Conservation (phyloP, 2,888 invertebrate genomes). For the Prosapia bicincta region DNA sequence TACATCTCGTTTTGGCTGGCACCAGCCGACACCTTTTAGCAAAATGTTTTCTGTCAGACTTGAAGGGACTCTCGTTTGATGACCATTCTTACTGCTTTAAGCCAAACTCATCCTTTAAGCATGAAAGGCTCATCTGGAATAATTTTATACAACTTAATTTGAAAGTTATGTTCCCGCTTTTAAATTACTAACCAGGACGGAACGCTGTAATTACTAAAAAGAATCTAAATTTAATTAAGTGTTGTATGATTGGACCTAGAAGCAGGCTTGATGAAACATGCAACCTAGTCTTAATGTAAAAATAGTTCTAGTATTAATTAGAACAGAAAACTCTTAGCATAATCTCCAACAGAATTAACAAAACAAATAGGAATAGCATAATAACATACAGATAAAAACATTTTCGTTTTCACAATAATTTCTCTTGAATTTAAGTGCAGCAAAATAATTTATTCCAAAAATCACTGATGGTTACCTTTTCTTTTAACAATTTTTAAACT, state of each 20-base stretch:
- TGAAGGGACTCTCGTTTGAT: not conserved
- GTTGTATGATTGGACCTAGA: not conserved
- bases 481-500: too few relatives aligned
- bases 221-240: not conserved
- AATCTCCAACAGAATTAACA: not conserved
- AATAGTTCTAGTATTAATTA: not conserved
- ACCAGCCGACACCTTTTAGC: not conserved
- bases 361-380: too few relatives aligned
- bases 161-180: not conserved
- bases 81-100: not conserved
- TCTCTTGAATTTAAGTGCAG: too few relatives aligned
- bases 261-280: not conserved
- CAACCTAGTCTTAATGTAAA: not conserved
- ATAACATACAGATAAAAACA: too few relatives aligned
- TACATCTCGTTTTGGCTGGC: not conserved
- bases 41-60: not conserved
- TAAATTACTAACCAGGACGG: not conserved
- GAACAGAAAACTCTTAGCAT: not conserved
- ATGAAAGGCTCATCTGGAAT: not conserved
- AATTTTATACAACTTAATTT: conserved; percentile 2
- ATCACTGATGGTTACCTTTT: too few relatives aligned
- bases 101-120: not conserved
- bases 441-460: too few relatives aligned
- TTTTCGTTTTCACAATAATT: too few relatives aligned
- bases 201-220: not conserved